phyloP scores from a whole-genome alignment of 2,888 invertebrate genomes.

The Philereme transversata region DNA sequence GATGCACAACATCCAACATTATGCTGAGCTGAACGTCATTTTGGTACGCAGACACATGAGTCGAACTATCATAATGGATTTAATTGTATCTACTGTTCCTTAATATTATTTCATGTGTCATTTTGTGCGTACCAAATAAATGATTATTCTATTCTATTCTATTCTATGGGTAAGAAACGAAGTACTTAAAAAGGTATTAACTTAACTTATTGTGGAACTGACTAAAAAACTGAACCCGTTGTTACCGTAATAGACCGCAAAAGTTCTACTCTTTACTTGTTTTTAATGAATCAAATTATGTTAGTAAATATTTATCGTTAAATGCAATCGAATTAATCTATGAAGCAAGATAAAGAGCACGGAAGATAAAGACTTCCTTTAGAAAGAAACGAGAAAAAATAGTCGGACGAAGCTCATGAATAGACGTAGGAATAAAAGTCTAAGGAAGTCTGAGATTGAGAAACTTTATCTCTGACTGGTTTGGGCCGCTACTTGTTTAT shows the following conservation, averaged over 20 bases:
- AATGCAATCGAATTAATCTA: constrained; percentile 23
- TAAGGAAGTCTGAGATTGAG: constrained; percentile 40
- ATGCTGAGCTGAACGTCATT: too few relatives aligned
- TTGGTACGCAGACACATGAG: too few relatives aligned
- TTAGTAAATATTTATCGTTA: constrained; percentile 15
- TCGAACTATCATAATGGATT: too few relatives aligned
- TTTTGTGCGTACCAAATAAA: too few relatives aligned
- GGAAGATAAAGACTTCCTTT: constrained; percentile 34
- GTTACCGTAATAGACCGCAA: background rate
- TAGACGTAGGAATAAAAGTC: constrained; percentile 37
- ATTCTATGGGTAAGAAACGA: too few relatives aligned
- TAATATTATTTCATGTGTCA: too few relatives aligned
- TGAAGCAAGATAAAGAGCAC: constrained; percentile 25
- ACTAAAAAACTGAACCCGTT: background rate
- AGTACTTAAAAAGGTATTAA: too few relatives aligned
- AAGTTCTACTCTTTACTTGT: background rate
- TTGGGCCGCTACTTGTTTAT: constrained; percentile 33
- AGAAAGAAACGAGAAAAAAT: constrained; percentile 34
- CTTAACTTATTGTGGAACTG: background rate
- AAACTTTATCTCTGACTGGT: constrained; percentile 39
- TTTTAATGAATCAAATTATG: constrained; percentile 5
- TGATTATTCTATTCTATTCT: too few relatives aligned
- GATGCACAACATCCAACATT: too few relatives aligned
- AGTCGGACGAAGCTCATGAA: constrained; percentile 34
- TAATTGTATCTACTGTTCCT: too few relatives aligned